phyloP scores from a whole-genome alignment of 2,888 invertebrate genomes.

The Seira ritae region DNA sequence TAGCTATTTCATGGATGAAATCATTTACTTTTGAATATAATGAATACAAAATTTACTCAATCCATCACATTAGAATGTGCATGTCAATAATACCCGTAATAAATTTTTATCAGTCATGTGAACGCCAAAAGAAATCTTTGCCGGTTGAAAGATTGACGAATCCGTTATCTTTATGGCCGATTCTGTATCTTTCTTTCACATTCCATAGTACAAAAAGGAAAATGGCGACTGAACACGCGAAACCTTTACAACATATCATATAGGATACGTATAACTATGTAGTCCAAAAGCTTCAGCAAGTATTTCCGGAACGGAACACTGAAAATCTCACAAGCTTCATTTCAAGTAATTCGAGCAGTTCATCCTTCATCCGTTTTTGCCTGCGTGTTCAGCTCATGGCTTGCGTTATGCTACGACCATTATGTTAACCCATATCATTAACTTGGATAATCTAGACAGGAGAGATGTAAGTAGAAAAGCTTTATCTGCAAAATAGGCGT shows the following conservation, averaged over 20 bases:
- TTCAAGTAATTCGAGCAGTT: not conserved
- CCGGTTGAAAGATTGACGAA: not conserved
- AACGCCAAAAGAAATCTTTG: not conserved
- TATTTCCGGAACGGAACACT: slow-evolving; percentile 36
- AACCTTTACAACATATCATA: not conserved
- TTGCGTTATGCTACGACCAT: not conserved
- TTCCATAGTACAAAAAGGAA: not conserved
- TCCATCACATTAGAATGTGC: too few relatives aligned
- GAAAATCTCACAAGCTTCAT: slow-evolving; percentile 8
- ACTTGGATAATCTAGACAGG: too few relatives aligned
- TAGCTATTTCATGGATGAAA: too few relatives aligned
- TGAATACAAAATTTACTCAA: too few relatives aligned
- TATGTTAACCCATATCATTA: not conserved
- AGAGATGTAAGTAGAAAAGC: not conserved
- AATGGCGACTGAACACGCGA: not conserved
- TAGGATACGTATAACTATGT: not conserved
- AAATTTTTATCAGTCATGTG: too few relatives aligned
- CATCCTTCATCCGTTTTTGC: slow-evolving; percentile 5
- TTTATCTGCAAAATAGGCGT: not conserved
- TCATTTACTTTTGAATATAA: too few relatives aligned
- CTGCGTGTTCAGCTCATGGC: slow-evolving; percentile 9
- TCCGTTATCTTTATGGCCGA: not conserved
- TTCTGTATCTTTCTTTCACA: not conserved
- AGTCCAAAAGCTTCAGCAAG: not conserved
- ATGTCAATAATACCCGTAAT: too few relatives aligned